Evolutionary conservation across 2,888 invertebrate species (phyloP), one percentile per base, ranked within the genome.

Genomic region (Noctua comes): DNA sequence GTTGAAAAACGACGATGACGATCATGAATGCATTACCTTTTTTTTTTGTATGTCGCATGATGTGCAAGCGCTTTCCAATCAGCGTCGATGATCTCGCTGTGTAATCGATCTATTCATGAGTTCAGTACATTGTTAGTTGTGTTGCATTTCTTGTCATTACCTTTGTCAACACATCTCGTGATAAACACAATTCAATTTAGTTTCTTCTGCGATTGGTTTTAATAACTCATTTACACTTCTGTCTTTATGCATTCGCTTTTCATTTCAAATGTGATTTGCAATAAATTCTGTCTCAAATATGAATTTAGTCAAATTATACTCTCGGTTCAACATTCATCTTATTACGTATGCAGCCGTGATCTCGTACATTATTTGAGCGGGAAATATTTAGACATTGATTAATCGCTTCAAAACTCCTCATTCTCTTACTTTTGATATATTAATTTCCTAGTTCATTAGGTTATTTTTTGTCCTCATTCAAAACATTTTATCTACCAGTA

Each of bases 71-170:
- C 93, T 93, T 93, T 93, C 93, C 89, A 93, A 91, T 92, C 87
- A 87, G 80, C 83, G 88, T 87, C 88, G 86, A 91, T 91, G 91
- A 90, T 92, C 88, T 88, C 90, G 88, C 88, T 81, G 85, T 85
- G 85, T 88, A 88, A 89, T 91, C 90, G 91, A 91, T 91, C 91
- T 91, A 93, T 92, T 92, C 91, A 93, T 91, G 88, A 88, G 73
- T 82, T 84, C 75, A 82, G 74, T 76, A 80, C 75, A 73, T 83
- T 85, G 70, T 80, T 66, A 73, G 62, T 80, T 80, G 46, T 77
- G 72, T 79, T 64, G 27, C 65, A 62, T 86, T 88, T 83, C 74
- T 81, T 76, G 74, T 72, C 40, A 70, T 74, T 79, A 77, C 64
- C 77, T 86, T 79, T 86, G 77, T 88, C 77, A 81, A 73, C 71